phyloP scores from a whole-genome alignment of 2,113 vertebrate genomes.

The Vulpes vulpes region DNA sequence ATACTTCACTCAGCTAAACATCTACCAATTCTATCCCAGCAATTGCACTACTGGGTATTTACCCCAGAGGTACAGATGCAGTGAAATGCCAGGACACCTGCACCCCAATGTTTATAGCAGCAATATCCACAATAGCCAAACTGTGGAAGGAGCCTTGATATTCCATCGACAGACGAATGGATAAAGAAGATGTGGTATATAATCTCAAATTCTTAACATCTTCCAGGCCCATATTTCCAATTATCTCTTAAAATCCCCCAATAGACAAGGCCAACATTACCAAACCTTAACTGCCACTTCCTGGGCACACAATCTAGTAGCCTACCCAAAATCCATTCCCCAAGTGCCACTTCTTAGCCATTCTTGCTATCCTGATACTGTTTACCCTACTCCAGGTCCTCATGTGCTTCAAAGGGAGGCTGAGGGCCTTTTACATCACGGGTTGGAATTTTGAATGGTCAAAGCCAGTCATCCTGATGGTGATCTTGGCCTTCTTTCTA shows the following conservation, averaged over 20 bases:
- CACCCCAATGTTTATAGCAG: too few relatives aligned
- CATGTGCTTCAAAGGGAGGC: background rate
- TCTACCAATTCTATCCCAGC: too few relatives aligned
- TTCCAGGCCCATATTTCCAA: background rate
- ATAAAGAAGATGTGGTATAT: too few relatives aligned
- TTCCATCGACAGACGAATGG: too few relatives aligned
- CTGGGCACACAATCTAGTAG: background rate
- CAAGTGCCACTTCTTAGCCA: background rate
- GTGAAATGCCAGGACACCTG: too few relatives aligned
- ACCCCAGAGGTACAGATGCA: too few relatives aligned
- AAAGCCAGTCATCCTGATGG: background rate
- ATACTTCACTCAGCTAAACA: too few relatives aligned
- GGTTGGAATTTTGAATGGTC: background rate
- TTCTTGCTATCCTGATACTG: background rate
- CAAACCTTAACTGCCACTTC: background rate
- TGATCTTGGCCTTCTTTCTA: background rate
- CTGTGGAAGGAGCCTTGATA: too few relatives aligned
- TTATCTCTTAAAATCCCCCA: background rate
- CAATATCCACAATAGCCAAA: too few relatives aligned
- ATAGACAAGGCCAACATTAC: background rate
- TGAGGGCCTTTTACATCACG: background rate
- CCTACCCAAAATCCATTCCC: background rate
- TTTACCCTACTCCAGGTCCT: background rate
- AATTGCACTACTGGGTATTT: too few relatives aligned
- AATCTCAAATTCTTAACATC: conserved; percentile 22